phyloP scores from a whole-genome alignment of 2,113 vertebrate genomes.

The Cygnus buccinator region DNA sequence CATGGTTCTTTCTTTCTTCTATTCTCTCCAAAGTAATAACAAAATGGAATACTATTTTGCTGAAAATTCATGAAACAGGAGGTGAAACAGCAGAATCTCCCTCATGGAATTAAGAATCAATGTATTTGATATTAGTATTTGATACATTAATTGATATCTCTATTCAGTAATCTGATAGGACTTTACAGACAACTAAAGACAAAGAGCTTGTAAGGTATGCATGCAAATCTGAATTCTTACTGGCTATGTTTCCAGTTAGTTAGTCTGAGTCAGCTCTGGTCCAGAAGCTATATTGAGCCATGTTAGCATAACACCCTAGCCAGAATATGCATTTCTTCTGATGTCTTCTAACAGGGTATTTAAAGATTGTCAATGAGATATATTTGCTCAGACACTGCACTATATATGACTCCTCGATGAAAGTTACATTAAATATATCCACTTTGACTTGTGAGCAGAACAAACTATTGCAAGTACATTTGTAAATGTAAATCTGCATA shows the following conservation, averaged over 20 bases:
- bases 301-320: not conserved
- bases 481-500: not conserved
- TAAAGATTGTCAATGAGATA: not conserved
- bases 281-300: not conserved
- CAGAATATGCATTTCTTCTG: not conserved
- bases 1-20: not conserved
- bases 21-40: not conserved
- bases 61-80: not conserved
- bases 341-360: not conserved
- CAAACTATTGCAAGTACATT: not conserved
- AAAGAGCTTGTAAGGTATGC: not conserved
- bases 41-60: not conserved
- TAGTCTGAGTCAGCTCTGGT: not conserved
- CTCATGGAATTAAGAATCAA: not conserved
- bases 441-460: not conserved
- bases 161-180: not conserved
- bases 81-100: not conserved
- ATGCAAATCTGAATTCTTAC: not conserved
- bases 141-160: not conserved
- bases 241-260: not conserved
- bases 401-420: not conserved
- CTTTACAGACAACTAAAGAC: not conserved
- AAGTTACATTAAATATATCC: not conserved
- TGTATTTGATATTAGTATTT: not conserved
- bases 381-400: not conserved